Evolutionary conservation across 1,140 invertebrate genomes (phyloP).

Genomic region (Asbolus verrucosus): DNA sequence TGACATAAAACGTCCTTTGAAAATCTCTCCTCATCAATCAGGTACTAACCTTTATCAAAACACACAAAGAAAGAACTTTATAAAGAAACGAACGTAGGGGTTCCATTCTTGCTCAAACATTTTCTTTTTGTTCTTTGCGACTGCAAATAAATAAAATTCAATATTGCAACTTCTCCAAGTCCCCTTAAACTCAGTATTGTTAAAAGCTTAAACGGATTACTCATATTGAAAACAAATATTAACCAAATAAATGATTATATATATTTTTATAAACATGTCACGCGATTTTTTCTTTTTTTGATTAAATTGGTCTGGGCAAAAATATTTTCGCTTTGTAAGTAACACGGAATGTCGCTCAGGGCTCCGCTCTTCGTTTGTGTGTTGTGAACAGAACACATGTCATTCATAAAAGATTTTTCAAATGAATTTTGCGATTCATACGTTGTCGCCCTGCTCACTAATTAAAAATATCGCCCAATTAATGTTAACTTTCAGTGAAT

Average conservation of each 20-base stretch:
- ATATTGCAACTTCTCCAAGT: not conserved
- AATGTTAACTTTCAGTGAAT: no score
- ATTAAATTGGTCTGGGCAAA: not conserved
- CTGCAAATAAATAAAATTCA: not conserved
- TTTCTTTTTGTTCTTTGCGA: not conserved
- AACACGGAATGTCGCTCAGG: no score
- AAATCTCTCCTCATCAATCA: not conserved
- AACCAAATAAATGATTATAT: no score
- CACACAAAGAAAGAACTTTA: not conserved
- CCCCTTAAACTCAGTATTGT: no score
- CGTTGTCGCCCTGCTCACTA: no score
- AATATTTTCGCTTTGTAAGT: not conserved
- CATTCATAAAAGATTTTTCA: no score
- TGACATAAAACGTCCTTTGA: not conserved
- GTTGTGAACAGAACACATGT: no score
- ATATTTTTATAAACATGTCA: not conserved
- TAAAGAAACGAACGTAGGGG: not conserved
- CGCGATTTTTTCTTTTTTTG: no score
- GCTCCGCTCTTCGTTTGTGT: no score
- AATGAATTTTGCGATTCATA: no score
- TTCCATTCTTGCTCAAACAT: not conserved
- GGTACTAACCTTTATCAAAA: conserved; percentile 6
- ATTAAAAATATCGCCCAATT: no score
- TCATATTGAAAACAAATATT: not conserved
- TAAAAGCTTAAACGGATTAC: not conserved